Conservation (phyloP, 37 sponge, comb jelly and placozoan genomes). For the Eunapius fragilis region DNA sequence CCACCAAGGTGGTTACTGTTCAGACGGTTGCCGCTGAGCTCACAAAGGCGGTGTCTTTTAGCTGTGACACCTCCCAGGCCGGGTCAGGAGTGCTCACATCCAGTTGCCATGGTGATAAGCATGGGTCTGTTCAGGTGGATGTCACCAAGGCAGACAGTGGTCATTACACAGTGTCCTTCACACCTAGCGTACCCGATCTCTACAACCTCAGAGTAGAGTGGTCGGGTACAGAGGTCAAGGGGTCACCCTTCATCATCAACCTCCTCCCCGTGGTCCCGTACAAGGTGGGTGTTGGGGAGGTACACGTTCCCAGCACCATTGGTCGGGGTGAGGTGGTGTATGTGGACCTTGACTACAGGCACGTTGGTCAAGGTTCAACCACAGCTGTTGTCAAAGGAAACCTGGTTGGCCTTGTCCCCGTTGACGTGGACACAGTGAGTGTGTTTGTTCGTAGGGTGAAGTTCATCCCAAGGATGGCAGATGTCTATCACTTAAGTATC, state of each 20-base stretch:
- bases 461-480: constrained; percentile 24
- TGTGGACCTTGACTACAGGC: constrained; percentile 11
- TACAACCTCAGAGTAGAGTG: constrained; percentile 64
- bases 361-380: neutral
- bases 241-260: constrained; percentile 72
- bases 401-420: neutral
- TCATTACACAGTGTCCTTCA: constrained; percentile 34
- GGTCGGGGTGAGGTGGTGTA: constrained; percentile 10
- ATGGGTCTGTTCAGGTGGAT: constrained; percentile 15
- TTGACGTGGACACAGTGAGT: constrained; percentile 7
- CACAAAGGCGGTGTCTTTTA: neutral
- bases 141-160: constrained; percentile 1
- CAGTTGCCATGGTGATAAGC: constrained; percentile 16
- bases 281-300: constrained; percentile 29
- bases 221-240: constrained; percentile 46
- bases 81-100: constrained; percentile 55
- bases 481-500: constrained; percentile 40
- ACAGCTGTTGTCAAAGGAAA: constrained; percentile 9
- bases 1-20: constrained; percentile 2
- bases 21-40: neutral
- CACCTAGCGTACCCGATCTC: constrained; percentile 41
- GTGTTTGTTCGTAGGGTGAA: constrained; percentile 13
- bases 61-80: constrained; percentile 37
- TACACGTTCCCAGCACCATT: constrained; percentile 15
- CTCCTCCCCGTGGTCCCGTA: constrained; percentile 15